A percentile compares a stretch with the other conserved stretches of the same genome.
These are phyloP conservation scores for Halichoerus grypus DNA, from an alignment of 2,113 vertebrate species.

Conservation along the genomic window DNA sequence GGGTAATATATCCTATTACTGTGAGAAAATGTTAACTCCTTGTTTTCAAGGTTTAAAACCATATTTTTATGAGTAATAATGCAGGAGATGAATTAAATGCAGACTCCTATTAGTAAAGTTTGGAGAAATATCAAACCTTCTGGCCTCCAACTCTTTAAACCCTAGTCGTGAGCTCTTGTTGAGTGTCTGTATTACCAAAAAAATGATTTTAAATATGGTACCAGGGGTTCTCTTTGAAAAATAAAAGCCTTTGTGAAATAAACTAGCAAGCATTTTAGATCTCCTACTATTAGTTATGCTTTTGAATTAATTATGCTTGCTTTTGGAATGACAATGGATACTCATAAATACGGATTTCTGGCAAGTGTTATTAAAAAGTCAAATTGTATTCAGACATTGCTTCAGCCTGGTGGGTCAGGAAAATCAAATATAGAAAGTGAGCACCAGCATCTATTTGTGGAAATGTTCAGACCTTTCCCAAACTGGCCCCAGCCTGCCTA, in stretches of 20 bases:
- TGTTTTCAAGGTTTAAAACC: constrained; percentile 75
- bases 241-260: constrained; percentile 52
- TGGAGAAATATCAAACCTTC: constrained; percentile 70
- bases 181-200: constrained; percentile 68
- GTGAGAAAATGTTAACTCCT: constrained; percentile 70
- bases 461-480: not conserved
- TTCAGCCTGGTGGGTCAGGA: not conserved
- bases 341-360: constrained; percentile 68
- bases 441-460: not conserved
- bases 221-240: constrained; percentile 60
- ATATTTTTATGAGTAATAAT: constrained; percentile 78
- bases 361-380: constrained; percentile 5
- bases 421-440: not conserved
- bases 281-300: constrained; percentile 50
- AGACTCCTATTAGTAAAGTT: constrained; percentile 71
- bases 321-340: constrained; percentile 73
- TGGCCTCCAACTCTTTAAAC: constrained; percentile 50
- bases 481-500: not conserved
- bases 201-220: constrained; percentile 66
- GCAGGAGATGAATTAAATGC: constrained; percentile 69
- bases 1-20: constrained; percentile 60
- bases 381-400: not conserved
- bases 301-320: constrained; percentile 74
- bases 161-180: not conserved
- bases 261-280: constrained; percentile 68